Conservation (phyloP, 2,888 invertebrate species). For the Pollenia angustigena region DNA sequence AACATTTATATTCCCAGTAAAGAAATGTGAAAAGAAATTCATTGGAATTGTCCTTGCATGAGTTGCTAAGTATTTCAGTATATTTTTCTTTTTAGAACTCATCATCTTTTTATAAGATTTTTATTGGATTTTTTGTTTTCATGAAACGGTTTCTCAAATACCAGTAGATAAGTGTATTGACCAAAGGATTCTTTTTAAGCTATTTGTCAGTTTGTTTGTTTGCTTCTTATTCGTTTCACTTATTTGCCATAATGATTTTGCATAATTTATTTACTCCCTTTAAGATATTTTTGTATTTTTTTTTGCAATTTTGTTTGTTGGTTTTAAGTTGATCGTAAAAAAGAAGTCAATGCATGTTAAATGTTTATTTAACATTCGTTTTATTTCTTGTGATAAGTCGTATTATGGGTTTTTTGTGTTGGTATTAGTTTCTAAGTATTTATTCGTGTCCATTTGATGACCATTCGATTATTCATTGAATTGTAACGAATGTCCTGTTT, state of each 20-base stretch:
- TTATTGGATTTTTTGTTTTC: constrained; percentile 16
- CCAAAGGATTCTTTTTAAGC: constrained; percentile 4
- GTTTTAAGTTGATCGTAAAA: constrained; percentile 75
- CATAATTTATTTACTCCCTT: constrained; percentile 75
- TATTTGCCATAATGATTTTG: constrained; percentile 79
- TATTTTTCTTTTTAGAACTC: constrained; percentile 9
- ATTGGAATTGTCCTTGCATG: constrained; percentile 23
- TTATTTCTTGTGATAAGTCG: constrained; percentile 65
- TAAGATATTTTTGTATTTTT: neutral
- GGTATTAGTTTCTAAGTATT: neutral
- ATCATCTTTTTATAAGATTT: constrained; percentile 53
- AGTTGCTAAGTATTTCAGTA: constrained; percentile 41
- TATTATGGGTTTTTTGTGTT: neutral
- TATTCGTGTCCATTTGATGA: constrained; percentile 69
- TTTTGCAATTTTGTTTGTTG: neutral
- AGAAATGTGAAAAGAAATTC: neutral
- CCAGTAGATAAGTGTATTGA: neutral
- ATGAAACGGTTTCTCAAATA: neutral
- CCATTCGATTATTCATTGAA: constrained; percentile 81
- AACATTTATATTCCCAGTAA: neutral
- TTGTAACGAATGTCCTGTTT: constrained; percentile 49
- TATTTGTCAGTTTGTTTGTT: neutral
- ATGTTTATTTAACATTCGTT: constrained; percentile 78
- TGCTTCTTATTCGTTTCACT: neutral
- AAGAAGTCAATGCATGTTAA: constrained; percentile 80